Evolutionary conservation across 2,888 invertebrate species (phyloP).

Genomic region (Eledone cirrhosa): DNA sequence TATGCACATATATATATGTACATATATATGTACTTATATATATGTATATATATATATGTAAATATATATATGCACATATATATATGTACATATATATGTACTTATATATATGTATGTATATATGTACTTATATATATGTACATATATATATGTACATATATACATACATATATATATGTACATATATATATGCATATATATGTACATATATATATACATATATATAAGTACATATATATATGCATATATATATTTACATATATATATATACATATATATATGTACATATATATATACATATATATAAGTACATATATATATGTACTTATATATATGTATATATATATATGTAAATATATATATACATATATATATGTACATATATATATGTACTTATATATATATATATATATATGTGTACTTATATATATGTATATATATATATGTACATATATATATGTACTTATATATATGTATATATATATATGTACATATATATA

Average conservation of each 20-base stretch:
- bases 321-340: too few species aligned
- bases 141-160: not conserved
- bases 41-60: not conserved
- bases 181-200: not conserved
- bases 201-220: not conserved
- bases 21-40: not conserved
- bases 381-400: too few species aligned
- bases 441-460: not conserved
- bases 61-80: not conserved
- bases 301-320: too few species aligned
- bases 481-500: too few species aligned
- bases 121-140: not conserved
- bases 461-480: not conserved
- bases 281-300: too few species aligned
- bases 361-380: too few species aligned
- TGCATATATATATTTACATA: too few species aligned
- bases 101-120: not conserved
- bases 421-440: too few species aligned
- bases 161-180: not conserved
- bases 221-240: not conserved
- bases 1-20: not conserved
- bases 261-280: too few species aligned
- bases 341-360: not conserved
- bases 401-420: too few species aligned
- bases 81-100: not conserved